Conservation (phyloP, 2,113 vertebrate species). For the Phasianus colchicus region DNA sequence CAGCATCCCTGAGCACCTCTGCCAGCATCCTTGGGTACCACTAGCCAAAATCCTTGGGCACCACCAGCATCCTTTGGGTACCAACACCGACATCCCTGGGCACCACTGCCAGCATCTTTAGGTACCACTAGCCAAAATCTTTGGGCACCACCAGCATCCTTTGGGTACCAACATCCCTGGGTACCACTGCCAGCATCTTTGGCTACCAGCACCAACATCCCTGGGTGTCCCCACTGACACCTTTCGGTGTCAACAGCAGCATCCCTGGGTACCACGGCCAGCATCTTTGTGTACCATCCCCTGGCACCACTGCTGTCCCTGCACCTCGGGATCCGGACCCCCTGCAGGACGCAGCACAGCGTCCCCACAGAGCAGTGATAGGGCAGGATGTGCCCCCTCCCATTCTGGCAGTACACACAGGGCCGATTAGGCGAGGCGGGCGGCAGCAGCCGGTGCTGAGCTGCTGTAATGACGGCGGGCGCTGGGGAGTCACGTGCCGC, state of each 20-base stretch:
- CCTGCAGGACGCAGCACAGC: rapidly evolving
- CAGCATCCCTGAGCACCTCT: neutral
- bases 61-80: neutral
- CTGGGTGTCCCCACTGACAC: neutral
- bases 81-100: no score
- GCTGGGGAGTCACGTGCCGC: slow-evolving; percentile 71
- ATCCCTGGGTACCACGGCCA: neutral
- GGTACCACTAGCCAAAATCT: neutral
- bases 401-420: rapidly evolving
- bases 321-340: rapidly evolving
- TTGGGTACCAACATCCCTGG: neutral
- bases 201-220: neutral
- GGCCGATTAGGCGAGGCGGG: slow-evolving; percentile 48
- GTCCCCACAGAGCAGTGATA: rapidly evolving
- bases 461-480: slow-evolving; percentile 70
- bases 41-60: no score
- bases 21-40: neutral
- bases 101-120: neutral
- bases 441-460: slow-evolving; percentile 39
- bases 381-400: neutral
- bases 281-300: neutral
- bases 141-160: neutral
- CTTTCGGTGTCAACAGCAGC: rapidly evolving
- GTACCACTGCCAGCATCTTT: neutral
- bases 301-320: neutral